Base-by-base conservation (phyloP, 2,888 invertebrate species). In the Aricia artaxerxes region DNA sequence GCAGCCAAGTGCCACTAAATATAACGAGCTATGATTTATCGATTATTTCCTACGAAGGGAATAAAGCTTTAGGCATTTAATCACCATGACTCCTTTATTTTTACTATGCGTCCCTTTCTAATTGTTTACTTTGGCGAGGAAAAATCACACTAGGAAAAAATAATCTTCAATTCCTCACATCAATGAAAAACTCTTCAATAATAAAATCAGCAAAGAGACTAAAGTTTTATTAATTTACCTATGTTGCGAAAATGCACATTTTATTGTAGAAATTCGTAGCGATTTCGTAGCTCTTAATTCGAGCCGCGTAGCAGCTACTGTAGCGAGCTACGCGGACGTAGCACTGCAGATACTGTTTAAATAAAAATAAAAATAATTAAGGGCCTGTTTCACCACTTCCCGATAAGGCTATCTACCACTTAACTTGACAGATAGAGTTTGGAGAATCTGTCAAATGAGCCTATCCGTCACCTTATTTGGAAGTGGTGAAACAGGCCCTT, bases 1-100 rank as follows among this genome's bases (percentile, higher is more conserved):
- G 84, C 82, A 81, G 83, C 80, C 78, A 75, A 89, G 89, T 85
- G 82, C 85, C 85, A 86, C 86, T 87, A 85, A 86, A 86, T 84
- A 86, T 88, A 87, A 87, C 84, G 84, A 86, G 83, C 80, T 81
- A 78, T 82, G 79, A 75, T 60, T 78, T 78, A 78, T 78, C 60
- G 78, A 78, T 78, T 73, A 73, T 78, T 78, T 73, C 75, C 53
- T 75, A 53, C 75, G 75, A 75, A 75, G 75, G 53, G 75, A 16
- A 75, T 75, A 75, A 75, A 75, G 53, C 75, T 75, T 75, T 75
- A 75, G 44, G 75, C 49, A 75, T 75, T 75, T 75, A 75, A 75
- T 75, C 75, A 75, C 75, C 75, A 75, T 75, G 75, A 31, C 53
- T 75, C 53, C 75, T 75, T 75, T 75, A 75, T 75, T 75, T 75